phyloP scores from a whole-genome alignment of 2,888 invertebrate species.

The Sinohyriopsis cumingii region DNA sequence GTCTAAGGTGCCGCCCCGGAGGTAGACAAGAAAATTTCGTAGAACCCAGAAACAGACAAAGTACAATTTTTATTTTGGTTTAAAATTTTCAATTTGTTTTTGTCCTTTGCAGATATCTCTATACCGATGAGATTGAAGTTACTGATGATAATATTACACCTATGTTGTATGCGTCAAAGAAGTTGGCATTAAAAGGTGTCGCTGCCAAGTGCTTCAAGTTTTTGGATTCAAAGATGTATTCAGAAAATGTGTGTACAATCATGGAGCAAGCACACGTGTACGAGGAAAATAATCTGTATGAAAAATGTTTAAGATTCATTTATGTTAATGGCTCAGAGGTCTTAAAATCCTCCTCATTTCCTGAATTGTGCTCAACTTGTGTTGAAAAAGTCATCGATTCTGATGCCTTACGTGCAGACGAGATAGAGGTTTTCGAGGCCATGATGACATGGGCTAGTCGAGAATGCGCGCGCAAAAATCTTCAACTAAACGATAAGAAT shows the following conservation, averaged over 20 bases:
- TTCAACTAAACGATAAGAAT: slow-evolving; percentile 43
- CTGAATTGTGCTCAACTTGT: slow-evolving; percentile 80
- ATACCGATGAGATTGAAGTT: slow-evolving; percentile 36
- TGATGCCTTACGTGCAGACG: slow-evolving; percentile 79
- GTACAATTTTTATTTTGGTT: no score
- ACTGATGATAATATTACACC: slow-evolving; percentile 35
- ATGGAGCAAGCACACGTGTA: slow-evolving; percentile 43
- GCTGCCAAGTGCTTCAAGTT: slow-evolving; percentile 27
- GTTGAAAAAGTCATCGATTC: slow-evolving; percentile 78
- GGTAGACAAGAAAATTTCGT: no score
- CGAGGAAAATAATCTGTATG: slow-evolving; percentile 27
- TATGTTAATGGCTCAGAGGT: slow-evolving; percentile 20
- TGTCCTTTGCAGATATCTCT: slow-evolving; percentile 35
- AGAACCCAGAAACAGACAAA: no score
- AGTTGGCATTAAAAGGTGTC: slow-evolving; percentile 28
- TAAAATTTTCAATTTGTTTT: no score
- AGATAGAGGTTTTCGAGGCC: slow-evolving; percentile 48
- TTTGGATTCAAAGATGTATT: slow-evolving; percentile 34
- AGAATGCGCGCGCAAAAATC: slow-evolving; percentile 52
- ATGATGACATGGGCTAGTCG: slow-evolving; percentile 51
- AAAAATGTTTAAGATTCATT: slow-evolving; percentile 35
- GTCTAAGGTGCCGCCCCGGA: no score
- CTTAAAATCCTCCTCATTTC: slow-evolving; percentile 73
- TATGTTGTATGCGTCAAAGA: slow-evolving; percentile 33
- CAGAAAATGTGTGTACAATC: slow-evolving; percentile 39